Percentiles rank a stretch among this genome's conserved stretches.
These are phyloP conservation scores for Brenthis daphne DNA, from an alignment of 2,888 invertebrate genomes.

Conservation along the genomic window DNA sequence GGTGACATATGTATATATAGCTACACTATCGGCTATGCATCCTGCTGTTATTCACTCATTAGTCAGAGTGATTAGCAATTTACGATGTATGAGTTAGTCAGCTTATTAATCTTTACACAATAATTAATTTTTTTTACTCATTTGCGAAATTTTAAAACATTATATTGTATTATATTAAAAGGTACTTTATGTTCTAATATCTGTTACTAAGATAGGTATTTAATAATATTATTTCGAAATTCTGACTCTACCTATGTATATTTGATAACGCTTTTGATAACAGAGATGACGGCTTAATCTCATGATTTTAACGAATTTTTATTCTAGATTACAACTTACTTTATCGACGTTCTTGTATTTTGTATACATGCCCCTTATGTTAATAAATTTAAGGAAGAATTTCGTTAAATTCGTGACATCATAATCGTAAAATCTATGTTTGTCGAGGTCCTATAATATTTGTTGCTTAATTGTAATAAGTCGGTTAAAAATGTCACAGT, in stretches of 20 bases:
- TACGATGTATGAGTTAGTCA: conserved; percentile 44
- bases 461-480: conserved; percentile 76
- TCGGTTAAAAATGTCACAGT: conserved; percentile 61
- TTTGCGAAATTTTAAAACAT: conserved; percentile 1
- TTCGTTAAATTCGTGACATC: conserved; percentile 42
- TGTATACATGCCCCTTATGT: conserved; percentile 37
- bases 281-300: conserved; percentile 80
- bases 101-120: conserved; percentile 35
- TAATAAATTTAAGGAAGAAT: conserved; percentile 49
- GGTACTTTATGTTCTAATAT: neutral
- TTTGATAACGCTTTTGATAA: conserved; percentile 71
- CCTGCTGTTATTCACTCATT: conserved; percentile 66
- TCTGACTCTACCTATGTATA: conserved; percentile 54
- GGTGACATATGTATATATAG: conserved; percentile 18
- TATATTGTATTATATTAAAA: neutral
- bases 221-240: conserved; percentile 9
- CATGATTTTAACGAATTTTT: conserved; percentile 74
- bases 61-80: conserved; percentile 52
- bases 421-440: conserved; percentile 54
- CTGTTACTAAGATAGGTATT: neutral
- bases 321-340: conserved; percentile 60
- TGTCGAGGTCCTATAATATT: conserved; percentile 65
- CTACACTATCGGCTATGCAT: conserved; percentile 43
- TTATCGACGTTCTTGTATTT: conserved; percentile 41
- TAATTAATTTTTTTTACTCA: conserved; percentile 33